Conservation (phyloP, 2,113 vertebrate species). For the Centrocercus urophasianus region DNA sequence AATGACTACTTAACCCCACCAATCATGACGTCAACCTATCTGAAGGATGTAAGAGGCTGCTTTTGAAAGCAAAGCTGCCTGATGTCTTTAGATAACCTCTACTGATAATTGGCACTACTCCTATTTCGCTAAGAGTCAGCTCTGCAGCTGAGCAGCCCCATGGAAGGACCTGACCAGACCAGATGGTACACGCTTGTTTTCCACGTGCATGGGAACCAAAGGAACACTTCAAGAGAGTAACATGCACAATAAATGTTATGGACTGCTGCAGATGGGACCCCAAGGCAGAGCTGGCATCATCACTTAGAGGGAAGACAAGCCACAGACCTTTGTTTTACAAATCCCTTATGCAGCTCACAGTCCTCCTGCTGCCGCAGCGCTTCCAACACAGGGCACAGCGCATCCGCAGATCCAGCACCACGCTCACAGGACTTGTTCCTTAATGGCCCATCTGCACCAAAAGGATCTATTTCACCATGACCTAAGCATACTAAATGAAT, state of each 20-base stretch:
- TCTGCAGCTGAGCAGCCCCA: neutral
- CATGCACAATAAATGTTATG: neutral
- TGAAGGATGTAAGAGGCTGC: neutral
- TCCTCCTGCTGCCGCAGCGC: fast-evolving
- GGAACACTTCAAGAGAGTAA: neutral
- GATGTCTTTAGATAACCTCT: neutral
- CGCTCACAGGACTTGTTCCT: neutral
- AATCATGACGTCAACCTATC: neutral
- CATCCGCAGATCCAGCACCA: neutral
- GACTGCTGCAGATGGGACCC: constrained; percentile 1
- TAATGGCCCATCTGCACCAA: neutral
- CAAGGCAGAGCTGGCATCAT: neutral
- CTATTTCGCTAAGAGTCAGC: neutral
- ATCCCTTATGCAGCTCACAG: neutral
- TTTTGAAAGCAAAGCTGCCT: neutral
- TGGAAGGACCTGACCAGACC: neutral
- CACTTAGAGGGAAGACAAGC: neutral
- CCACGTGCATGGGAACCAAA: neutral
- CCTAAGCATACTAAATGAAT: neutral
- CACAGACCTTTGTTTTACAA: neutral
- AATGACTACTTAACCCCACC: neutral
- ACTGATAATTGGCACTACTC: neutral
- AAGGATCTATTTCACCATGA: neutral
- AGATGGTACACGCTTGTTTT: neutral
- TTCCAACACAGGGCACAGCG: fast-evolving